Conservation (phyloP, 1,140 invertebrate species). For the Bombus confusus region DNA sequence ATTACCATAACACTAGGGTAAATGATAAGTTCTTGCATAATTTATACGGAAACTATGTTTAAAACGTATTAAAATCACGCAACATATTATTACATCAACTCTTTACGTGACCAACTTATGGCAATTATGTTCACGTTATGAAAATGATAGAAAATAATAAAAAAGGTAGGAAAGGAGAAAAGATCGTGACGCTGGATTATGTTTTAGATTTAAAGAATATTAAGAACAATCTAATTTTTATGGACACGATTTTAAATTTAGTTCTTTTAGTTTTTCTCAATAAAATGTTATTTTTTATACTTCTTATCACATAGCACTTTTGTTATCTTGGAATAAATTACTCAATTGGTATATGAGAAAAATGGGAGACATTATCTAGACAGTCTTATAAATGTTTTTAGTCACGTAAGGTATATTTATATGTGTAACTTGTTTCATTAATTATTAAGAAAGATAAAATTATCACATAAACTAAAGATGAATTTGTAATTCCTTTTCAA, state of each 20-base stretch:
- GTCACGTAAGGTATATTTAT: no score
- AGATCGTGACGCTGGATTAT: neutral
- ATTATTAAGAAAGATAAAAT: neutral
- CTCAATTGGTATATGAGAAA: neutral
- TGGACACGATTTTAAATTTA: neutral
- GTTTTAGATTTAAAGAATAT: no score
- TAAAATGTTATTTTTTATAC: neutral
- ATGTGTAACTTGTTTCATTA: no score
- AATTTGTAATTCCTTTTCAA: neutral
- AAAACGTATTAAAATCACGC: neutral
- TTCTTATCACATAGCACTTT: neutral
- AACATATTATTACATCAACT: neutral
- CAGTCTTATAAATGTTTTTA: neutral
- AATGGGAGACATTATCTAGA: neutral
- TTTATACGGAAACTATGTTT: neutral
- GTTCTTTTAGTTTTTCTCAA: neutral
- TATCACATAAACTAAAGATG: neutral
- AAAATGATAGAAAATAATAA: neutral
- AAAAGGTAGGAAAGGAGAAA: neutral
- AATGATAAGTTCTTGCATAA: neutral
- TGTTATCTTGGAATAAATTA: neutral
- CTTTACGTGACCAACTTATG: neutral
- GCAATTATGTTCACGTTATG: neutral
- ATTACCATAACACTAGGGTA: neutral
- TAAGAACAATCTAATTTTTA: neutral